Conservation (phyloP, 2,888 invertebrate species). For the Ceramica pisi region DNA sequence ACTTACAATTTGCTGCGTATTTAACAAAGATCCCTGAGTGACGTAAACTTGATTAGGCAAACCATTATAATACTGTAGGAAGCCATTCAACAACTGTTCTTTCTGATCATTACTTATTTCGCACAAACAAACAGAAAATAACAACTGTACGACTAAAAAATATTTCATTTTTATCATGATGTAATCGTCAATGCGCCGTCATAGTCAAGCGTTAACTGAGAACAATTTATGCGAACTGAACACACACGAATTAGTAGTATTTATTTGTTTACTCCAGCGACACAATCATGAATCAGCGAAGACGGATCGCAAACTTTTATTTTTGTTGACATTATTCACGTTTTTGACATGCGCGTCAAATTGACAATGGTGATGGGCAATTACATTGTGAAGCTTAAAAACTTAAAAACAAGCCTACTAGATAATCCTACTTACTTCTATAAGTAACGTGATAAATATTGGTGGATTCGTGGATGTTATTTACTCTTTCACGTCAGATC, state of each 20-base stretch:
- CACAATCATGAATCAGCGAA: constrained; percentile 57
- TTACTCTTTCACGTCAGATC: too few relatives aligned
- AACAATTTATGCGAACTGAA: constrained; percentile 53
- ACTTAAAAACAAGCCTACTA: too few relatives aligned
- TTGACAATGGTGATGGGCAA: constrained; percentile 43
- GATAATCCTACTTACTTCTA: too few relatives aligned
- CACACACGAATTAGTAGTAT: constrained; percentile 44
- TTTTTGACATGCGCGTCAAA: constrained; percentile 23
- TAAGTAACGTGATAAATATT: too few relatives aligned
- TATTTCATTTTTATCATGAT: constrained; percentile 74
- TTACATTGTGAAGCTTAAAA: neutral
- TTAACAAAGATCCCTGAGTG: constrained; percentile 84
- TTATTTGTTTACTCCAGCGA: constrained; percentile 65
- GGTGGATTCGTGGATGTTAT: too few relatives aligned
- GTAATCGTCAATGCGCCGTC: constrained; percentile 70
- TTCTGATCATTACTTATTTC: constrained; percentile 76
- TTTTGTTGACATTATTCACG: constrained; percentile 58
- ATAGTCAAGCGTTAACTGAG: constrained; percentile 70
- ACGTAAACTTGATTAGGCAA: constrained; percentile 83
- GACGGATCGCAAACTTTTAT: constrained; percentile 37
- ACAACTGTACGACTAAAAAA: constrained; percentile 67
- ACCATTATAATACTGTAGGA: constrained; percentile 87
- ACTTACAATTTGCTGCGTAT: constrained; percentile 87
- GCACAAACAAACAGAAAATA: constrained; percentile 73
- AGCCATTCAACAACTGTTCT: constrained; percentile 78